Evolutionary conservation across 2,888 invertebrate species (phyloP), one percentile per base, ranked within the genome.

Genomic region (Notodonta dromedarius): DNA sequence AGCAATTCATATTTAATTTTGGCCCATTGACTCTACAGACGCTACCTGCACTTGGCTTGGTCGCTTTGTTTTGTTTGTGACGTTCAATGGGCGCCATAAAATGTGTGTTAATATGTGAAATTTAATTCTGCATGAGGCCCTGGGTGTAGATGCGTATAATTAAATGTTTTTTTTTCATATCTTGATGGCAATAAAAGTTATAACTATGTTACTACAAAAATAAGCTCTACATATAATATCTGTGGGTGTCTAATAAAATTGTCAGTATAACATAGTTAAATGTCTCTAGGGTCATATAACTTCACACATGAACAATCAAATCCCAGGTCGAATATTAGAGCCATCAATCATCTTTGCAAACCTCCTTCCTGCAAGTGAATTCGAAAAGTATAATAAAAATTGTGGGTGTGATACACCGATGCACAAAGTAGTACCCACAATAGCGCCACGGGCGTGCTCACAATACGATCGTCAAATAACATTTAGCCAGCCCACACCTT

Each of bases 401-500:
- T 85, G 89, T 93, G 89, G 92, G 93, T 90, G 93, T 93, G 93
- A 93, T 93, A 89, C 85, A 85, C 84, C 80, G 76, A 72, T 70
- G 80, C 76, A 88, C 82, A 89, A 85, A 84, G 81, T 78, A 39
- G 60, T 46, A 35, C 13, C 39, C 46, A 91, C 89, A 93, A 93
- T 76, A 76, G 84, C 92, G n/a, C 92, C 71, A 80, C 92, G 81
- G 93, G 91, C 85, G 90, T 84, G 86, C 91, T 87, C 82, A 91
- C 91, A 89, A 89, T 88, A 82, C 86, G 83, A 84, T 93, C 91
- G 90, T 93, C 91, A 92, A 92, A 93, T 93, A 93, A 91, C 92
- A 89, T 92, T 93, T 92, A 93, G 89, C 89, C 89, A 85, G 87
- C 91, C 92, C 91, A 90, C 91, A 92, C 93, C 90, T 91, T 92